Evolutionary conservation across 2,113 vertebrate genomes (phyloP), one percentile per base, ranked within the genome.

Genomic region (Apus apus): DNA sequence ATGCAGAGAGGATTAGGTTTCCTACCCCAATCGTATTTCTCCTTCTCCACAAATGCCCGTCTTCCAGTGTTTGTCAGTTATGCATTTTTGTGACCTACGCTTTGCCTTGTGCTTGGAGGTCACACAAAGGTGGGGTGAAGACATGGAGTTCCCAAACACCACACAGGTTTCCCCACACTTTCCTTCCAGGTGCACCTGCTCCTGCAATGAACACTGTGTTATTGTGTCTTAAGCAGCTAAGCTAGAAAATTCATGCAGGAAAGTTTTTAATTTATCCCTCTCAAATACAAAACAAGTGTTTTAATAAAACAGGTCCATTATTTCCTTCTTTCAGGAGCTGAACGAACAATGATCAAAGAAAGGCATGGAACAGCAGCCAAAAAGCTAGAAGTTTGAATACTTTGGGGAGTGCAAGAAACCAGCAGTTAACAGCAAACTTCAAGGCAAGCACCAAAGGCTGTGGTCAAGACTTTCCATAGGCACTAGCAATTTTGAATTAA

Each of bases 241-340:
- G 75, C 46, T 53, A 79, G 45, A 84, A 56, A 73, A 89, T 57
- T 67, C 18, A 46, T 36, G 70, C 61, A 73, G 70, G 23, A 20
- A 93, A 95, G 84, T 54, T 23, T 32, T 89, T 76, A 26, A 13
- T 79, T 95, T 91, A 93, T 94, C 75, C 89, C 73, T 94, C 51
- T 34, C 74, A 92, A 78, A 92, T 54, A 57, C 0, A 0, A 87
- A 61, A 38, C 54, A 91, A 96, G 32, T 19, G 29, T 79, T 92
- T 92, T 90, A 95, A 81, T 91, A 95, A 96, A 95, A 84, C 2
- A 11, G 25, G 67, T 58, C 83, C 27, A 53, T 91, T 81, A 86
- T 81, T 86, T 75, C 85, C 61, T 61, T 14, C 29, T 89, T 90
- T 88, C 46, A 85, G 85, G 81, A 93, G 83, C 88, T 80, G 75